Evolutionary conservation across 1,140 invertebrate genomes (phyloP).

Genomic region (Elymnias hypermnestra): DNA sequence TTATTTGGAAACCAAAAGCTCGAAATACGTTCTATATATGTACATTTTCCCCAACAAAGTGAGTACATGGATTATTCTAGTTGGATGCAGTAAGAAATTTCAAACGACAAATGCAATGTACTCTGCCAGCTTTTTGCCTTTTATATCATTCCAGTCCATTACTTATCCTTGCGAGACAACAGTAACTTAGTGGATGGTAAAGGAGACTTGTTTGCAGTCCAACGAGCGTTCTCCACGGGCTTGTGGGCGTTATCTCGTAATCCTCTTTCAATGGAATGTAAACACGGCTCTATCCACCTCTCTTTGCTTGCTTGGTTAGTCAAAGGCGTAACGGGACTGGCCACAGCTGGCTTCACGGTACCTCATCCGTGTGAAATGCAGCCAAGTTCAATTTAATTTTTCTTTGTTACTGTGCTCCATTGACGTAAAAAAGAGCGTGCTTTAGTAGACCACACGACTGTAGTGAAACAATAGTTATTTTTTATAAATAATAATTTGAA

Average conservation of each 20-base stretch:
- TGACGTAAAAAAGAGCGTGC: too few relatives aligned
- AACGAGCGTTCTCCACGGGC: conserved; percentile 7
- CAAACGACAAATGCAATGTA: conserved; percentile 1
- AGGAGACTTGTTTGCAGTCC: conserved; percentile 12
- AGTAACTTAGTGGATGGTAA: conserved; percentile 6
- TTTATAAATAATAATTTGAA: too few relatives aligned
- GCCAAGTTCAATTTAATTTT: conserved; percentile 5
- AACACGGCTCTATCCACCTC: conserved; percentile 3
- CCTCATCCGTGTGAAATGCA: conserved; percentile 13
- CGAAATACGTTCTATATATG: too few relatives aligned
- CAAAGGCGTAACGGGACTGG: conserved; percentile 15
- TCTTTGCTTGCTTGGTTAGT: conserved; percentile 8
- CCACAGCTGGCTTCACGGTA: conserved; percentile 11
- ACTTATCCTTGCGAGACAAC: conserved; percentile 3
- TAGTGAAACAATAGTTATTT: too few relatives aligned
- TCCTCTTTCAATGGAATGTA: conserved; percentile 17
- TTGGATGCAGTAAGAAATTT: neutral
- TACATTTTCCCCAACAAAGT: too few relatives aligned
- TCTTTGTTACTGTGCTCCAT: conserved; percentile 1
- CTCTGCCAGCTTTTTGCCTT: neutral
- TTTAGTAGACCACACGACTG: too few relatives aligned
- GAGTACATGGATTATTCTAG: too few relatives aligned
- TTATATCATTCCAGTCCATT: conserved; percentile 2
- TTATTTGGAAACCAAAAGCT: too few relatives aligned
- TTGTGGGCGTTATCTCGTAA: conserved; percentile 11